Percentiles rank a stretch among this genome's conserved stretches.
These are phyloP conservation scores for Semotilus atromaculatus DNA, from an alignment of 2,797 vertebrate species.

Conservation along the genomic window DNA sequence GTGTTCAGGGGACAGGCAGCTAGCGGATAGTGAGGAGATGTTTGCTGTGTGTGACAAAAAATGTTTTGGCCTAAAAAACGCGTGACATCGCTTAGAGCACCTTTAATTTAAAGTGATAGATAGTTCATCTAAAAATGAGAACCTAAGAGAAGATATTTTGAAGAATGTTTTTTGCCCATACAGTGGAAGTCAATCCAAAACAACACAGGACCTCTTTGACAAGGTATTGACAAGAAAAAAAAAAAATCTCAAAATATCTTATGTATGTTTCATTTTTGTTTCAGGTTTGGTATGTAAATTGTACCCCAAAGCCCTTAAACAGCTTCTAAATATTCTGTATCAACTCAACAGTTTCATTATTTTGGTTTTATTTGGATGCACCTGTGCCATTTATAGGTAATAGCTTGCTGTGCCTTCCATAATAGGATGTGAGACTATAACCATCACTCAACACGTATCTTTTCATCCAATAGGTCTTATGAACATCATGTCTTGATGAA, in stretches of 20 bases:
- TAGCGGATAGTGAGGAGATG: too few relatives aligned
- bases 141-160: neutral
- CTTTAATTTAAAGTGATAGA: neutral
- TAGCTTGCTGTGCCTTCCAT: neutral
- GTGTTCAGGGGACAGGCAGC: too few relatives aligned
- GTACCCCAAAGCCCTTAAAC: neutral
- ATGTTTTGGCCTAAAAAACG: too few relatives aligned
- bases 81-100: too few relatives aligned
- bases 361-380: neutral
- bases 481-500: conserved; percentile 22
- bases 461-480: conserved; percentile 1
- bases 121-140: neutral
- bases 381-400: neutral
- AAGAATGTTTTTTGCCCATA: neutral
- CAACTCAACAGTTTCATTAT: neutral
- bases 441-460: neutral
- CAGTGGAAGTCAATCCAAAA: neutral
- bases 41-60: too few relatives aligned
- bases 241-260: neutral
- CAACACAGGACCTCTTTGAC: neutral
- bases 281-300: too few relatives aligned
- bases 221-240: neutral
- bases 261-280: neutral
- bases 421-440: neutral
- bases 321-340: neutral